Conservation (phyloP, 2,797 vertebrate genomes). For the Hirundo rustica region DNA sequence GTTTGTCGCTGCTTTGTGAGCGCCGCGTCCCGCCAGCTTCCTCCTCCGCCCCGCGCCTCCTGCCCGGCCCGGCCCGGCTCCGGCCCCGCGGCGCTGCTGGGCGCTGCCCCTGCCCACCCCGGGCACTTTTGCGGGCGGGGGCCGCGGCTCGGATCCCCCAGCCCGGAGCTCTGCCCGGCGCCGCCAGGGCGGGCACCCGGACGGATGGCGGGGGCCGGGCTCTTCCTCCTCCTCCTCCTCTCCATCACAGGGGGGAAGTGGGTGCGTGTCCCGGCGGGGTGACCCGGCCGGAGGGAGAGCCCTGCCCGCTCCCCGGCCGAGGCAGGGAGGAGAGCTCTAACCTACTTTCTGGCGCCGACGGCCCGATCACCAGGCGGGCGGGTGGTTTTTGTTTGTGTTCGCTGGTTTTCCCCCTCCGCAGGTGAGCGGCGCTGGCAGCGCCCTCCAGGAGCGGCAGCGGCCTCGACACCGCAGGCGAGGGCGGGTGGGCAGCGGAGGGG, state of each 20-base stretch:
- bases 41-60: constrained; percentile 5
- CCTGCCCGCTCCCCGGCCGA: background rate
- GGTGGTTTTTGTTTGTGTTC: background rate
- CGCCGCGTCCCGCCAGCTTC: constrained; percentile 33
- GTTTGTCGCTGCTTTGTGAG: background rate
- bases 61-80: background rate
- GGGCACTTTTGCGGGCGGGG: background rate
- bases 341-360: background rate
- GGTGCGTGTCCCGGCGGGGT: background rate
- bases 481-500: background rate
- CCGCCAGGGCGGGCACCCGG: background rate
- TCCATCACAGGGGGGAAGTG: background rate
- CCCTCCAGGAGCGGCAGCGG: background rate
- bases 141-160: background rate
- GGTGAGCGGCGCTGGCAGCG: background rate
- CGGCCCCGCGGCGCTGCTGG: background rate
- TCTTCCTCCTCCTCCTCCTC: background rate
- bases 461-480: background rate
- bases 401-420: background rate
- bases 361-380: background rate
- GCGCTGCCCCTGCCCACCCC: background rate
- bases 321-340: background rate
- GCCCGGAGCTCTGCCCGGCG: background rate
- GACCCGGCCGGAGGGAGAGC: background rate
- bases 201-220: background rate